Evolutionary conservation across 2,888 invertebrate species (phyloP), one percentile per base, ranked within the genome.

Genomic region (Dynastes grantii): DNA sequence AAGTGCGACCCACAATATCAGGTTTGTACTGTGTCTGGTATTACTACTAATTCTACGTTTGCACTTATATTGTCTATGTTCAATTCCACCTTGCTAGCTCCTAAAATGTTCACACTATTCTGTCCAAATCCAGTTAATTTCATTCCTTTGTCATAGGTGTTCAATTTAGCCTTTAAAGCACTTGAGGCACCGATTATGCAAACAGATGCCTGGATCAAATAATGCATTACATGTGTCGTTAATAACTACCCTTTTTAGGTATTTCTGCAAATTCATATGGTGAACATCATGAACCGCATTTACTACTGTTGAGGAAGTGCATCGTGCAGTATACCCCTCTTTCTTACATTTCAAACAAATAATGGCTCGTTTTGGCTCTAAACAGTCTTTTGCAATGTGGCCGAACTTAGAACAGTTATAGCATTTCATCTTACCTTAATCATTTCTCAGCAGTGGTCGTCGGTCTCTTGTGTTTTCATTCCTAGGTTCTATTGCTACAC

Each of bases 371-470:
- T 22, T 58, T 6, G 55, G 9, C 9, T 58, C 16, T 58, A 58
- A 16, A 58, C 55, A 58, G 16, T 58, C 55, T 58, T 16, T 58
- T 58, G 55, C 55, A 58, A 58, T 58, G 16, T 16, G 55, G 6
- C 16, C 55, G 16, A 58, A 58, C 55, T 9, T 58, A n/a, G 55
- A 58, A 16, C 55, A 58, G 16, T 58, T 58, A 5, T 16, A 58
- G 5, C 9, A 58, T 16, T 58, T 58, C 55, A 58, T 58, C 16
- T 58, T n/a, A 6, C 55, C 55, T 16, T 22, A 6, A 9, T 58
- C 22, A 16, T 58, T 58, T 22, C n/a, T 58, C 6, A 16, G 2
- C n/a, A 1, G 9, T 58, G 2, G 16, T 58, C 55, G 2, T 2
- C n/a, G 16, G 9, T 58, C 22, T 6, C 55, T 58, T 22, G 9